Conservation (phyloP, 2,888 invertebrate species). For the Saturnia japonica region DNA sequence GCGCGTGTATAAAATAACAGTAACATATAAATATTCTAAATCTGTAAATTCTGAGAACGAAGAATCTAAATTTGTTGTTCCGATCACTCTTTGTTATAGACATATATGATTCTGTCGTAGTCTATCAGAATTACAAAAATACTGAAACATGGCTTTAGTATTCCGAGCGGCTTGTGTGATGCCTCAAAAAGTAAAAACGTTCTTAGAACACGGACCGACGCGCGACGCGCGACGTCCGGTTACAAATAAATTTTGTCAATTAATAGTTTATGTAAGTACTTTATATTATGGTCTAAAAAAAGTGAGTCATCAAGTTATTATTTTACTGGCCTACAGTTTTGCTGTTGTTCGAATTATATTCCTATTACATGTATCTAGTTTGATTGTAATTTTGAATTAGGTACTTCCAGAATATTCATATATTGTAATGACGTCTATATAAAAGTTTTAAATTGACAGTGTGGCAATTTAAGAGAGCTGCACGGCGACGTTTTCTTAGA, state of each 20-base stretch:
- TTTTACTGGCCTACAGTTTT: background rate
- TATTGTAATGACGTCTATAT: too few species aligned
- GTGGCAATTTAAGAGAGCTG: too few species aligned
- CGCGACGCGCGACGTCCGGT: background rate
- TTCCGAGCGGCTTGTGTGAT: conserved; percentile 5
- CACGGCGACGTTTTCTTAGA: too few species aligned
- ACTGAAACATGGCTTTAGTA: conserved; percentile 8
- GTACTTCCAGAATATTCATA: too few species aligned
- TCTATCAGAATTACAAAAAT: conserved; percentile 4
- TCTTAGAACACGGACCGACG: background rate
- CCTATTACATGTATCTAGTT: background rate
- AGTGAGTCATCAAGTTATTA: background rate
- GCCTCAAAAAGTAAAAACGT: conserved; percentile 7
- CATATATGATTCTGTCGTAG: background rate
- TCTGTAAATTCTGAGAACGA: conserved; percentile 5
- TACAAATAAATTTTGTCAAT: background rate
- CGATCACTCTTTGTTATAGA: background rate
- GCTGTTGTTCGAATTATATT: background rate
- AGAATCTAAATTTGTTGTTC: background rate
- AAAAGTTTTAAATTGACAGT: too few species aligned
- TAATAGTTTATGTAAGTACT: background rate
- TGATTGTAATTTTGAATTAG: too few species aligned
- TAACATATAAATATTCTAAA: conserved; percentile 4
- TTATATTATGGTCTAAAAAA: background rate
- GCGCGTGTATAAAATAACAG: background rate